Evolutionary conservation across 2,113 vertebrate species (phyloP), one percentile per base, ranked within the genome.

Genomic region (Crotophaga sulcirostris): DNA sequence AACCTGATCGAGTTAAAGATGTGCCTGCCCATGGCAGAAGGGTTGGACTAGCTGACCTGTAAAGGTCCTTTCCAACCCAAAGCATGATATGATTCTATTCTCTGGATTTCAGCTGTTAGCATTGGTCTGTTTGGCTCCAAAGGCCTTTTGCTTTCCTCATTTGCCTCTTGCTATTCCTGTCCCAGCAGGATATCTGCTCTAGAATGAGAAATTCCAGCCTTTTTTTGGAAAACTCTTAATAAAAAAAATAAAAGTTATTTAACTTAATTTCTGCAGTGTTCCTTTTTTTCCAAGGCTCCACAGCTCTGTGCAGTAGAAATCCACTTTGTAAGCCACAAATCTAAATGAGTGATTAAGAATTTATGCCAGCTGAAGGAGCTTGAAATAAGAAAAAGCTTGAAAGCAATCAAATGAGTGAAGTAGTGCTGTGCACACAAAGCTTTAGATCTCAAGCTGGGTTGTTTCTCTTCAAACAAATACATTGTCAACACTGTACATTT

Each of bases 361-460:
- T 85, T 92, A 74, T 96, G 90, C 79, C 85, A 91, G 66, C 75
- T 94, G 76, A 89, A 52, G 47, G 81, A 94, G 36, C 89, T 95
- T 55, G 86, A 92, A 94, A 81, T 90, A 64, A 94, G 92, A 90
- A 87, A 49, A 94, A 82, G 92, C 38, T 62, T 97, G 87, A 97
- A 97, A 95, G 85, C 83, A 93, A 76, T 49, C 45, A 94, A 73
- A 84, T 89, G 69, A 94, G 70, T 93, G 89, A 81, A 94, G 66
- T 51, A 68, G 74, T 78, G 79, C 67, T 92, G 84, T 91, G 77
- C 84, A 85, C 78, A 86, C 84, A 93, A 79, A 70, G 87, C 85
- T 91, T 74, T 84, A 69, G 49, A 44, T 95, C 49, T 96, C 84
- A 91, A 56, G 91, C 85, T 96, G 92, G 38, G 90, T 89, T 96